Evolutionary conservation across 2,113 vertebrate species (phyloP).

Genomic region (Onychorhynchus coronatus): DNA sequence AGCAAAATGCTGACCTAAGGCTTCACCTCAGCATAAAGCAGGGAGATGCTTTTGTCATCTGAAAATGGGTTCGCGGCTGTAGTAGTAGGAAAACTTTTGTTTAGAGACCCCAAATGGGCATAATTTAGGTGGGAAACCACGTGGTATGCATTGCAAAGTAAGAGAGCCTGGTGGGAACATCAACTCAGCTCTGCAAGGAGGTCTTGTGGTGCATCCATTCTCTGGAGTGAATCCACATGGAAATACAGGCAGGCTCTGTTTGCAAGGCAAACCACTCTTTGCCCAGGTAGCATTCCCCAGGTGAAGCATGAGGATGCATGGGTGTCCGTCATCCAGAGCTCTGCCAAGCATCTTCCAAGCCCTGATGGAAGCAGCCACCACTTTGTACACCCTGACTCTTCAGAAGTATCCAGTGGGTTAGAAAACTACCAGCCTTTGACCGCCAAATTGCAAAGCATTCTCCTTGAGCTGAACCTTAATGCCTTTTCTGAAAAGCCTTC

Average conservation of each 20-base stretch:
- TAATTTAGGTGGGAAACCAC: background rate
- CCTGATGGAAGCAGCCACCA: accelerated
- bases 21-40: background rate
- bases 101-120: background rate
- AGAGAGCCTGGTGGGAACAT: background rate
- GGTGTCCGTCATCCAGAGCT: background rate
- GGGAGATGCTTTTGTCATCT: background rate
- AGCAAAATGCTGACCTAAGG: background rate
- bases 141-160: background rate
- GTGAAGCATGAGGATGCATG: background rate
- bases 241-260: background rate
- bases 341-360: background rate
- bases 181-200: background rate
- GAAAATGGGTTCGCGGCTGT: background rate
- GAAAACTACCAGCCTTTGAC: background rate
- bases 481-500: background rate
- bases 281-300: background rate
- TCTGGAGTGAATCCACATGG: background rate
- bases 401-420: background rate
- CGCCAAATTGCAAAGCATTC: background rate
- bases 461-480: background rate
- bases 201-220: too few species aligned
- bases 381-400: accelerated
- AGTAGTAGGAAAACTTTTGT: background rate
- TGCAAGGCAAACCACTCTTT: background rate